Evolutionary conservation across 1,140 invertebrate genomes (phyloP).

Genomic region (Zophobas morio): DNA sequence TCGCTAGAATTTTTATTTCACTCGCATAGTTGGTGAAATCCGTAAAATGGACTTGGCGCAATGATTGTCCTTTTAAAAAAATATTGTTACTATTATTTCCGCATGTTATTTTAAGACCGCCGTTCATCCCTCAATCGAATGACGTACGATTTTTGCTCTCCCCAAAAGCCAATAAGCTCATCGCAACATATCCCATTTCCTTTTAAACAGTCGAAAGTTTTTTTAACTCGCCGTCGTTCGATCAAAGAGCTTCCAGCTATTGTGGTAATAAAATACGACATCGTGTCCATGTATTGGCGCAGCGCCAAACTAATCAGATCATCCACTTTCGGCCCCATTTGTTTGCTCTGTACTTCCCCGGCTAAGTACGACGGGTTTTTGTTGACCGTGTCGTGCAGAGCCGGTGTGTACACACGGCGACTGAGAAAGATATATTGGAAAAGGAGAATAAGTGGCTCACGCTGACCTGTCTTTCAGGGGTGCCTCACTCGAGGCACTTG

Average conservation of each 20-base stretch:
- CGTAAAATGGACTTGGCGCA: too few species aligned
- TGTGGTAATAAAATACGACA: constrained; percentile 25
- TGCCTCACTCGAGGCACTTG: constrained; percentile 12
- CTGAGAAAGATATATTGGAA: constrained; percentile 16
- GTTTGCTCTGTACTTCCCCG: constrained; percentile 16
- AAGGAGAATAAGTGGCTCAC: constrained; percentile 20
- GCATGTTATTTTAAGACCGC: too few species aligned
- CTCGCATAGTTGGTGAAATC: too few species aligned
- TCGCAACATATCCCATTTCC: too few species aligned
- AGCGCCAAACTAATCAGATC: constrained; percentile 30
- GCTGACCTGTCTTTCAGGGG: constrained; percentile 37
- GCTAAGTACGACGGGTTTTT: constrained; percentile 13
- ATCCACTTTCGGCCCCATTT: constrained; percentile 32
- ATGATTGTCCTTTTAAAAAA: too few species aligned
- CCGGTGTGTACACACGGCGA: constrained; percentile 35
- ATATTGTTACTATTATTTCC: too few species aligned
- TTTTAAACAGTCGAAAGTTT: neutral
- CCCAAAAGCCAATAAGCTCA: too few species aligned
- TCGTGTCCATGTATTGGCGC: constrained; percentile 31
- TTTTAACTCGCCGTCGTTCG: neutral
- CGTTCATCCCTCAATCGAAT: too few species aligned
- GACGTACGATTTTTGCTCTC: too few species aligned
- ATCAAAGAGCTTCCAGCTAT: neutral
- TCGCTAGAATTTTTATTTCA: too few species aligned
- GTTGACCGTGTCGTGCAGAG: constrained; percentile 24